These are phyloP conservation scores for Spilarctia lutea DNA, from an alignment of 2,888 invertebrate species.

Conservation along the genomic window DNA sequence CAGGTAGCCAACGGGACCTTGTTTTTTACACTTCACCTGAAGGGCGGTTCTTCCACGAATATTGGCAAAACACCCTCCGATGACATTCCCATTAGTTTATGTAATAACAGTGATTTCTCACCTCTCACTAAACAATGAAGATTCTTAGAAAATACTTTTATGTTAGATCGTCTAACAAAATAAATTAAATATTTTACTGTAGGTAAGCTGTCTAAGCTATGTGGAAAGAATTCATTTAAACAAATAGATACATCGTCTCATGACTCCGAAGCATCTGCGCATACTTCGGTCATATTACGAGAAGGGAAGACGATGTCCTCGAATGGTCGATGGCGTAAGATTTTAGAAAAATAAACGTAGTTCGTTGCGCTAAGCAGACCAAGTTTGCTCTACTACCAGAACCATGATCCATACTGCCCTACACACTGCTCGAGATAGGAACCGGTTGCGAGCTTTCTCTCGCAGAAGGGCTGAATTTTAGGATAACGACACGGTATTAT, in stretches of 20 bases:
- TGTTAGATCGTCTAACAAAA: neutral
- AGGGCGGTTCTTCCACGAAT: conserved; percentile 56
- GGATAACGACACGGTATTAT: no score
- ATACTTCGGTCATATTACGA: no score
- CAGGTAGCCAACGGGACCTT: conserved; percentile 49
- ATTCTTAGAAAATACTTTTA: conserved; percentile 42
- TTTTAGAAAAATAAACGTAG: no score
- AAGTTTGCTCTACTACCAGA: no score
- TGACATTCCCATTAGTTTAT: conserved; percentile 49
- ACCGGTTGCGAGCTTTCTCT: no score
- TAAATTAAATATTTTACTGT: neutral
- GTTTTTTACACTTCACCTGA: conserved; percentile 47
- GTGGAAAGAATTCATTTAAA: neutral
- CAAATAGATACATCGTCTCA: neutral
- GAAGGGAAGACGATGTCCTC: no score
- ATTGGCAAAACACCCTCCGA: conserved; percentile 42
- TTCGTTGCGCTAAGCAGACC: no score
- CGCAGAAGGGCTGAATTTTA: no score
- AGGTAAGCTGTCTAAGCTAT: neutral
- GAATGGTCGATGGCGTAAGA: no score
- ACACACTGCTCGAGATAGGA: no score
- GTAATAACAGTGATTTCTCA: conserved; percentile 51
- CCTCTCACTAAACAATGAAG: conserved; percentile 20
- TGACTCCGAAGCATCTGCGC: no score
- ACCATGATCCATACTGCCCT: no score